Evolutionary conservation across 2,797 vertebrate species (phyloP).

Genomic region (Columba guinea): DNA sequence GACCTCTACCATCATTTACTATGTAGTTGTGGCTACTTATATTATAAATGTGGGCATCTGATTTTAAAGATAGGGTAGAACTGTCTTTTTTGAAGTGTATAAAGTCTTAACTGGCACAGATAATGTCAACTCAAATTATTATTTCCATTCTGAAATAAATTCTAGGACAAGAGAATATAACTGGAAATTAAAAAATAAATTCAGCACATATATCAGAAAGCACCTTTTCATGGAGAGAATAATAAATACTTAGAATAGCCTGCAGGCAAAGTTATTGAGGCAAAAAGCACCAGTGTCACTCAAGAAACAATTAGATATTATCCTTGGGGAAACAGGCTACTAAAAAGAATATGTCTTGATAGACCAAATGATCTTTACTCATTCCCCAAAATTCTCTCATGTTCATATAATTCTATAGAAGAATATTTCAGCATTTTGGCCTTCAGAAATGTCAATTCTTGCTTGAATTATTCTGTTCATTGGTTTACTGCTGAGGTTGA

Average conservation of each 20-base stretch:
- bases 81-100: slow-evolving; percentile 54
- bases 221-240: slow-evolving; percentile 74
- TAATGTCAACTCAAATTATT: slow-evolving; percentile 73
- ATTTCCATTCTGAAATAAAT: slow-evolving; percentile 70
- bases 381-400: slow-evolving; percentile 69
- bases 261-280: slow-evolving; percentile 73
- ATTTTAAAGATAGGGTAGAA: slow-evolving; percentile 56
- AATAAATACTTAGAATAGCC: slow-evolving; percentile 73
- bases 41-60: slow-evolving; percentile 41
- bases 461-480: slow-evolving; percentile 73
- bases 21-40: neutral
- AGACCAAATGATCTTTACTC: slow-evolving; percentile 79
- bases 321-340: slow-evolving; percentile 73
- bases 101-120: slow-evolving; percentile 68
- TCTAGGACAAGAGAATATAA: slow-evolving; percentile 69
- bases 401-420: slow-evolving; percentile 71
- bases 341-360: slow-evolving; percentile 71
- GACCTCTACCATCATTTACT: slow-evolving; percentile 18
- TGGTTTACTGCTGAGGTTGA: slow-evolving; percentile 34
- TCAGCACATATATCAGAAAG: slow-evolving; percentile 74
- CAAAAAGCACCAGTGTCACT: slow-evolving; percentile 75
- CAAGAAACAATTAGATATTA: slow-evolving; percentile 78
- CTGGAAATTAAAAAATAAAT: slow-evolving; percentile 77
- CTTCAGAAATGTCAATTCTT: slow-evolving; percentile 75
- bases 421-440: slow-evolving; percentile 74